Evolutionary conservation across 2,797 vertebrate genomes (phyloP).

Genomic region (Vireo griseus): DNA sequence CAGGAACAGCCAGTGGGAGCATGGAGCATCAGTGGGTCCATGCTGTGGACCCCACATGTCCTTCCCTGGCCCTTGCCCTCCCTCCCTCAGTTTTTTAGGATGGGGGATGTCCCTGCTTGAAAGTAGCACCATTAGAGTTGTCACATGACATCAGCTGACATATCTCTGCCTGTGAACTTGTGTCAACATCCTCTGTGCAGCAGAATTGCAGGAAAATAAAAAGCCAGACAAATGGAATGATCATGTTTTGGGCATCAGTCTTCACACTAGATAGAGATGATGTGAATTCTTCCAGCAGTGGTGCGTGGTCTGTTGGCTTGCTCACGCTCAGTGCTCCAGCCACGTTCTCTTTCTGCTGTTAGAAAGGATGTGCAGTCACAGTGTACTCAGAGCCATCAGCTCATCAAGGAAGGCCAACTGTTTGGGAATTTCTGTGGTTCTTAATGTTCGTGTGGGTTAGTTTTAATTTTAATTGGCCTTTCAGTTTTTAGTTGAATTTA

Average conservation of each 20-base stretch:
- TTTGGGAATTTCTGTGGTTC: background rate
- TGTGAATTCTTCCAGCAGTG: background rate
- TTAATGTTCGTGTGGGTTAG: background rate
- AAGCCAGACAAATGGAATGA: background rate
- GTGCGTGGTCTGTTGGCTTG: background rate
- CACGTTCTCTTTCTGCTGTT: background rate
- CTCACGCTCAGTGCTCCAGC: accelerated
- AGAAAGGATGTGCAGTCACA: background rate
- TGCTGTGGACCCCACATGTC: background rate
- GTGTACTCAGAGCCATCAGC: background rate
- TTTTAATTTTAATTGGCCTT: background rate
- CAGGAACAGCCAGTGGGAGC: accelerated
- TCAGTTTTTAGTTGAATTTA: background rate
- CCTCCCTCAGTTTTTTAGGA: accelerated
- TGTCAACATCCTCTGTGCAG: background rate
- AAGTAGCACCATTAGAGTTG: accelerated
- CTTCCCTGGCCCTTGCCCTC: background rate
- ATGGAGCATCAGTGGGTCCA: accelerated
- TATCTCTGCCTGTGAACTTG: background rate
- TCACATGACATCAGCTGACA: background rate
- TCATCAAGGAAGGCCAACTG: background rate
- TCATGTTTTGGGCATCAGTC: accelerated
- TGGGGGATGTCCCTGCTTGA: background rate
- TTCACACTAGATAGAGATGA: background rate
- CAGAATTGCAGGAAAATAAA: background rate